These are phyloP conservation scores for Montipora sp. DNA, from an alignment of 64 coral and sea anemone species.

Conservation along the genomic window DNA sequence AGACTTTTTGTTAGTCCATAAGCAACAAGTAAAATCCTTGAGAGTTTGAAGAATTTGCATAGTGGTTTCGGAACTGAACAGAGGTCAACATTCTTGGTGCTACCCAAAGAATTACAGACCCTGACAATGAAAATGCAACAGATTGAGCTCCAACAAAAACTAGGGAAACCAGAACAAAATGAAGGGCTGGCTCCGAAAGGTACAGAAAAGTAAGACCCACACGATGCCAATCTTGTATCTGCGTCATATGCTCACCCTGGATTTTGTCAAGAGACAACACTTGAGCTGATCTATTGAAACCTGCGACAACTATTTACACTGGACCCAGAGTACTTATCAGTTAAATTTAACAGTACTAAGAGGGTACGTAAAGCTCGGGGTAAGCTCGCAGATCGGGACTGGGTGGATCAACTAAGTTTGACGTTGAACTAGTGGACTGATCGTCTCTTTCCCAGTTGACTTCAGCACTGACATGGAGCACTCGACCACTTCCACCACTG, in stretches of 20 bases:
- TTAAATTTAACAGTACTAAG: background rate
- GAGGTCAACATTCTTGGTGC: background rate
- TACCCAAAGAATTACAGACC: too few relatives aligned
- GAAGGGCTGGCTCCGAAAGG: background rate
- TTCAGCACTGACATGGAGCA: constrained; percentile 86
- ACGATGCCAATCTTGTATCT: background rate
- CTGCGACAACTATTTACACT: constrained; percentile 4
- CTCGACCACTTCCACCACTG: constrained; percentile 50
- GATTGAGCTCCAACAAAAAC: too few relatives aligned
- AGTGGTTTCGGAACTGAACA: background rate
- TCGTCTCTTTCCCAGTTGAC: constrained; percentile 92
- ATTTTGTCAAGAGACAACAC: too few relatives aligned
- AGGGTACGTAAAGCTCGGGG: background rate
- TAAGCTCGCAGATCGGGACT: background rate
- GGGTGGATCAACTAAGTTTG: constrained; percentile 69
- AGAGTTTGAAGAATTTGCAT: too few relatives aligned
- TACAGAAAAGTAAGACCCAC: background rate
- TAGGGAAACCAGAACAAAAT: background rate
- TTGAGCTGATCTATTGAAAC: background rate
- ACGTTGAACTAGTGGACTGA: constrained; percentile 64
- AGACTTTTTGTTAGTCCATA: too few relatives aligned
- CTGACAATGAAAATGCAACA: too few relatives aligned
- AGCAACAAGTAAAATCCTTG: too few relatives aligned
- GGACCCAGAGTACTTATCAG: background rate
- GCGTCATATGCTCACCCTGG: background rate